Evolutionary conservation across 2,888 invertebrate genomes (phyloP).

Genomic region (Stenodema calcarata): DNA sequence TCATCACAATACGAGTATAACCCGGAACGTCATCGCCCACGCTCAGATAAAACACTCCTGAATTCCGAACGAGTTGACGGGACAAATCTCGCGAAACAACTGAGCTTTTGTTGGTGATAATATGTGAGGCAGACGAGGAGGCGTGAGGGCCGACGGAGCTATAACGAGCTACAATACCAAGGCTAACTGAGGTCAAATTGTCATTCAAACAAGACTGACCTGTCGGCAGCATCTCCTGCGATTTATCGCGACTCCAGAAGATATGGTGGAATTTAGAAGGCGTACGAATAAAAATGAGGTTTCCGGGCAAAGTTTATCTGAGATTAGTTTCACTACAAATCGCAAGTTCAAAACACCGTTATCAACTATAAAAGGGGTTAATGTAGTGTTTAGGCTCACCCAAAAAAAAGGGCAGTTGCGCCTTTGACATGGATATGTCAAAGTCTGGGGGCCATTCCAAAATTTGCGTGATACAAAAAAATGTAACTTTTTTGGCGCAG

Average conservation of each 20-base stretch:
- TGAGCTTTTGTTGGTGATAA: background rate
- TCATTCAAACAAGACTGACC: background rate
- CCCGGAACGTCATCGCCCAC: too few relatives aligned
- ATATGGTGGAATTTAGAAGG: background rate
- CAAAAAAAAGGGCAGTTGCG: too few relatives aligned
- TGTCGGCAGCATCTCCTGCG: background rate
- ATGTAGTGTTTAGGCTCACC: too few relatives aligned
- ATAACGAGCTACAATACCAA: background rate
- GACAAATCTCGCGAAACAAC: background rate
- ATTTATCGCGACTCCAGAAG: background rate
- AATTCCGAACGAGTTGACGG: background rate
- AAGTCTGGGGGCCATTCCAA: too few relatives aligned
- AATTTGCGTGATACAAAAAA: too few relatives aligned
- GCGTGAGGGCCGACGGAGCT: background rate
- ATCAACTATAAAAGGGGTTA: too few relatives aligned
- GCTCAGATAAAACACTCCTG: too few relatives aligned
- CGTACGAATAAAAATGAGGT: background rate
- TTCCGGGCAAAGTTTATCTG: background rate
- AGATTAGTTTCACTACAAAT: too few relatives aligned
- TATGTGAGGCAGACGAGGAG: background rate
- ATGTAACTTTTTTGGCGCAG: too few relatives aligned
- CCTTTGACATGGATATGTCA: too few relatives aligned
- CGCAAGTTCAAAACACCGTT: too few relatives aligned
- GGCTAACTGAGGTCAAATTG: slow-evolving; percentile 19
- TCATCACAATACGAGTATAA: too few relatives aligned